Conservation (phyloP, 2,797 vertebrate genomes). For the Tapera naevia region DNA sequence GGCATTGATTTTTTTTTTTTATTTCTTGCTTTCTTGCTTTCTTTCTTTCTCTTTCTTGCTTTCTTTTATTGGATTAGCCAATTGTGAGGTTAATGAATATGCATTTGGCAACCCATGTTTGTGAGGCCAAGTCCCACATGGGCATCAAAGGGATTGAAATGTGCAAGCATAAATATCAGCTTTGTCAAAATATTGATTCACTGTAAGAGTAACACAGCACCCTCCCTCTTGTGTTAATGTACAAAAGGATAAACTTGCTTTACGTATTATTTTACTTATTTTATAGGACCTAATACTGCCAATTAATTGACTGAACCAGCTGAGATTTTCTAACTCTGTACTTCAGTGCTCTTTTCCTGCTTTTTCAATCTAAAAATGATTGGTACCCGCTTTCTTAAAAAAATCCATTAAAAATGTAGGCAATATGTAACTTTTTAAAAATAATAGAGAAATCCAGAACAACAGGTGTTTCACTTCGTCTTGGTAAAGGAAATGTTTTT, state of each 20-base stretch:
- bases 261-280: neutral
- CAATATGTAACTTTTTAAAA: neutral
- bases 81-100: conserved; percentile 77
- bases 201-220: conserved; percentile 28
- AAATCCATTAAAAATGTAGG: neutral
- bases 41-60: neutral
- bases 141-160: conserved; percentile 64
- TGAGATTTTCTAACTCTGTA: neutral
- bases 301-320: neutral
- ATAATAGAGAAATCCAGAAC: neutral
- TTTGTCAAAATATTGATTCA: conserved; percentile 78
- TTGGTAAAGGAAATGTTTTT: neutral
- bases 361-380: neutral
- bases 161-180: conserved; percentile 41
- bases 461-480: neutral
- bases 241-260: neutral
- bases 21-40: too few species aligned
- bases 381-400: neutral
- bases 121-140: conserved; percentile 61
- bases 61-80: conserved; percentile 71
- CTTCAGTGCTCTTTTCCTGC: neutral
- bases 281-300: neutral
- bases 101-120: conserved; percentile 70
- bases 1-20: conserved; percentile 44
- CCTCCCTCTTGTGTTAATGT: neutral